Evolutionary conservation across 1,140 invertebrate species (phyloP).

Genomic region (Heliconius melpomene): DNA sequence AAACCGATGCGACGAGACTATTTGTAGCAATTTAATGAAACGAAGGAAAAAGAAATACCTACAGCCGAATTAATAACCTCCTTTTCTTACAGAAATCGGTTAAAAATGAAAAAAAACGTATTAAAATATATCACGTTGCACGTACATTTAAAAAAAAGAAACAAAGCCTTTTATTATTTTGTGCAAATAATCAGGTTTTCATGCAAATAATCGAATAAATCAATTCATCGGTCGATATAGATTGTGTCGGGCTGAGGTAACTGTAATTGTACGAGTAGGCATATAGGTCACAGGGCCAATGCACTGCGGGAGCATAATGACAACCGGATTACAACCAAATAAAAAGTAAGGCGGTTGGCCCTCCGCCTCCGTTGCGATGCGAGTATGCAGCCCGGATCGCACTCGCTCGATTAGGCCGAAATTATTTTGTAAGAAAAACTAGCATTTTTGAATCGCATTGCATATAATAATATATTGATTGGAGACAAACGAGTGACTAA

Average conservation of each 20-base stretch:
- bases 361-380: slow-evolving; percentile 51
- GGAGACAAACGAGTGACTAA: too few species aligned
- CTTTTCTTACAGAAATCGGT: too few species aligned
- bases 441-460: background rate
- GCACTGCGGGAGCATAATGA: slow-evolving; percentile 40
- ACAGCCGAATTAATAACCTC: too few species aligned
- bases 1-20: too few species aligned
- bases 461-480: too few species aligned
- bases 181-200: background rate
- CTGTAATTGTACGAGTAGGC: background rate
- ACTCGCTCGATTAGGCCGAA: slow-evolving; percentile 17
- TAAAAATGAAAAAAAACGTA: too few species aligned
- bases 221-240: slow-evolving; percentile 7
- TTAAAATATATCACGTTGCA: too few species aligned
- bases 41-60: too few species aligned
- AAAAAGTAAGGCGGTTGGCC: slow-evolving; percentile 48
- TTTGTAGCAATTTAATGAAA: too few species aligned
- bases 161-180: background rate
- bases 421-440: background rate
- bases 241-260: background rate
- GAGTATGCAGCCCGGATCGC: slow-evolving; percentile 37
- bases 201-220: background rate
- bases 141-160: too few species aligned
- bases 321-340: slow-evolving; percentile 50
- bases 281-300: slow-evolving; percentile 58